A percentile compares a stretch with the other conserved stretches of the same genome.
phyloP scores from a whole-genome alignment of 2,113 vertebrate genomes.

The Mormoops blainvillei region DNA sequence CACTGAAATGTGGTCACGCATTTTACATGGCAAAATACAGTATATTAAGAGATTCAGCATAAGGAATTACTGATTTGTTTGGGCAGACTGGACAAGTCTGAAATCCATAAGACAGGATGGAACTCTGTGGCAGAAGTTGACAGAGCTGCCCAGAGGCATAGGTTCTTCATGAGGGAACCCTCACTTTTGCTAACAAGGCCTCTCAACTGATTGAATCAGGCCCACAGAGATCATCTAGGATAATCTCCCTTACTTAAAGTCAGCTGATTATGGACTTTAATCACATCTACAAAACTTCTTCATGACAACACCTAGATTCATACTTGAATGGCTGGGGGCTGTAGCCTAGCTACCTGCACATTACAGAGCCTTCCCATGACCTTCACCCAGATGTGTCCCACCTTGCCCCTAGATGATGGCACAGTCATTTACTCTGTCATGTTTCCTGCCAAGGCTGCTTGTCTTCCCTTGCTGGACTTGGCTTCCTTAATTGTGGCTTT shows the following conservation, averaged over 20 bases:
- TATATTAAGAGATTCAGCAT: not conserved
- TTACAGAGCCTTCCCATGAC: not conserved
- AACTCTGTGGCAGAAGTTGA: fast-evolving
- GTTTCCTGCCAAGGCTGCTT: not conserved
- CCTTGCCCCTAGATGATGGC: not conserved
- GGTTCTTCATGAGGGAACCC: not conserved
- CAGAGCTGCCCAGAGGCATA: not conserved
- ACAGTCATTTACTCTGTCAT: not conserved
- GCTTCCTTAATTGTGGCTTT: not conserved
- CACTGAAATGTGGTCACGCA: too few species aligned
- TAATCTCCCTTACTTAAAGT: not conserved
- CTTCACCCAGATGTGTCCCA: not conserved
- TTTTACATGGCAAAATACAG: too few species aligned
- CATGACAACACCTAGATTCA: not conserved
- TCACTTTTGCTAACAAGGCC: not conserved
- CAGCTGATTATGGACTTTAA: not conserved
- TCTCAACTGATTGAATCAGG: too few species aligned
- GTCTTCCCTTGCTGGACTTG: not conserved
- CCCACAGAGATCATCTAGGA: not conserved
- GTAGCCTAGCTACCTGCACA: not conserved
- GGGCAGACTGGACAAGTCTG: too few species aligned
- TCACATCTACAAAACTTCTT: too few species aligned
- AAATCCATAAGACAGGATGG: not conserved
- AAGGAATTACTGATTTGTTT: not conserved
- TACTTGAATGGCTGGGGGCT: not conserved